phyloP scores from a whole-genome alignment of 2,113 vertebrate genomes.

The Andinoacara biseriatus region DNA sequence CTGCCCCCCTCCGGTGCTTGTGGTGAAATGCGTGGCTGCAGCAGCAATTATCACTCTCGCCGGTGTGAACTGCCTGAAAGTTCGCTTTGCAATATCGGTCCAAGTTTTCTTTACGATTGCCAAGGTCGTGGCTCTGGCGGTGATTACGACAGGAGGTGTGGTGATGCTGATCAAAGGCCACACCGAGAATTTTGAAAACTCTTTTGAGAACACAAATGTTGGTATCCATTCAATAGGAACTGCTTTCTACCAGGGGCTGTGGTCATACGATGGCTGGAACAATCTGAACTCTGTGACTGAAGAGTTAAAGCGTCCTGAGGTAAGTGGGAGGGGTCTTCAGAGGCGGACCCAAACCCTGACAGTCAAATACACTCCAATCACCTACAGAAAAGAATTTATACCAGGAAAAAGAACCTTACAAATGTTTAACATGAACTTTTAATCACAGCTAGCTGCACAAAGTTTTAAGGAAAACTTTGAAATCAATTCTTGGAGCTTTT shows the following conservation, averaged over 20 bases:
- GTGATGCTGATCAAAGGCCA: slow-evolving; percentile 79
- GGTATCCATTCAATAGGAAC: slow-evolving; percentile 78
- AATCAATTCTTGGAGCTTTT: not conserved
- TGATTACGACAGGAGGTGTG: slow-evolving; percentile 78
- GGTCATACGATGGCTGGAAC: slow-evolving; percentile 90
- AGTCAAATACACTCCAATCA: not conserved
- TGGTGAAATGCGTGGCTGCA: slow-evolving; percentile 80
- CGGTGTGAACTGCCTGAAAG: slow-evolving; percentile 84
- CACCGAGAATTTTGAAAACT: slow-evolving; percentile 76
- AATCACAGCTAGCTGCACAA: not conserved
- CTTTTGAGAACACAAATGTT: slow-evolving; percentile 81
- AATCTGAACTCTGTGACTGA: slow-evolving; percentile 86
- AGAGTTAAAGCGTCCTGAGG: slow-evolving; percentile 86
- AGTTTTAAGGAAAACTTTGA: too few relatives aligned
- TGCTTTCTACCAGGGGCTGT: slow-evolving; percentile 89
- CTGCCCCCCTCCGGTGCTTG: slow-evolving; percentile 75
- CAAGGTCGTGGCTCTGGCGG: slow-evolving; percentile 82
- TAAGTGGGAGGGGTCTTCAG: slow-evolving; percentile 54
- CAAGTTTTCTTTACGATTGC: slow-evolving; percentile 83
- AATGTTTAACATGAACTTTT: not conserved
- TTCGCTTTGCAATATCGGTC: slow-evolving; percentile 77
- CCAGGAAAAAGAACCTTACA: not conserved
- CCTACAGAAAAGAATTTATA: not conserved
- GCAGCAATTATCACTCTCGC: slow-evolving; percentile 79
- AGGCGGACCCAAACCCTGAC: not conserved